Percentiles rank a stretch among this genome's conserved stretches.
Conservation (phyloP, 2,797 vertebrate species). For the Tiaroga cobitis region DNA sequence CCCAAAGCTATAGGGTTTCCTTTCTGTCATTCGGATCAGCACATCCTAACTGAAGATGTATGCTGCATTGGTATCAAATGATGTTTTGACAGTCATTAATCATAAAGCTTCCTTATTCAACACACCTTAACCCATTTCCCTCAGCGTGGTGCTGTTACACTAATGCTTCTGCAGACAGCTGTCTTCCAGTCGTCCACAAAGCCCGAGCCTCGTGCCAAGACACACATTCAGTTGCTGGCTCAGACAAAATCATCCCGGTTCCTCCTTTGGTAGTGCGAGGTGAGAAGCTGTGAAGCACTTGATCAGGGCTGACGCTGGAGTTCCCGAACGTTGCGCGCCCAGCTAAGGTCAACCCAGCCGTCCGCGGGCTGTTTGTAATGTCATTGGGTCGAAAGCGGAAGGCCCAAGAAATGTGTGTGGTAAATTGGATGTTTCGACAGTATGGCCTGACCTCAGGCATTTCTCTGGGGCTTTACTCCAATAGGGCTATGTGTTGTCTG, state of each 20-base stretch:
- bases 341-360: conserved; percentile 45
- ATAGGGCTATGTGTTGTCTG: conserved; percentile 26
- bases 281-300: conserved; percentile 49
- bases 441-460: conserved; percentile 40
- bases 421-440: conserved; percentile 50
- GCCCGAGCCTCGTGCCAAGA: conserved; percentile 4
- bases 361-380: conserved; percentile 38
- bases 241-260: conserved; percentile 7
- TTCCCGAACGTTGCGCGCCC: conserved; percentile 31
- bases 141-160: neutral
- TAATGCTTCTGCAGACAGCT: conserved; percentile 23
- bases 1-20: neutral
- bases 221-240: conserved; percentile 31
- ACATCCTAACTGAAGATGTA: conserved; percentile 6
- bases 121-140: conserved; percentile 16
- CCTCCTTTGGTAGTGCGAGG: conserved; percentile 23
- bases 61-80: conserved; percentile 21
- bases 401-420: conserved; percentile 35
- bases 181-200: conserved; percentile 17
- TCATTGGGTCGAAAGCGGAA: conserved; percentile 50
- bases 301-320: conserved; percentile 42
- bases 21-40: conserved; percentile 7
- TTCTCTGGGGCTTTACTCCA: conserved; percentile 33
- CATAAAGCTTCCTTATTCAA: conserved; percentile 24
- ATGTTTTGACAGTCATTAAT: conserved; percentile 46